phyloP scores from a whole-genome alignment of 2,113 vertebrate species.

The Xiphophorus couchianus region DNA sequence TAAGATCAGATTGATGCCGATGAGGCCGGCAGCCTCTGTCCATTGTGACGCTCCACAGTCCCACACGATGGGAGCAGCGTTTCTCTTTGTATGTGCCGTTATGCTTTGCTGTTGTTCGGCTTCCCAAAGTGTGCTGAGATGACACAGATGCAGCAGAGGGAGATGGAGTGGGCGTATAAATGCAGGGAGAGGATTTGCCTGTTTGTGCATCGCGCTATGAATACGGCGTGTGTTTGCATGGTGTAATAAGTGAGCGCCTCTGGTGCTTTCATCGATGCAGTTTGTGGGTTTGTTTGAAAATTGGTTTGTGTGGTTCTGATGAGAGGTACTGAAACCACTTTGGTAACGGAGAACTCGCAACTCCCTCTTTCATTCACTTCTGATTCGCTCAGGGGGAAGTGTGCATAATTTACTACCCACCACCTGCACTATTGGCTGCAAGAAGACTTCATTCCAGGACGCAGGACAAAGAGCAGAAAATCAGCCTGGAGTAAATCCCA shows the following conservation, averaged over 20 bases:
- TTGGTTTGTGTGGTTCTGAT: constrained; percentile 16
- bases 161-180: constrained; percentile 39
- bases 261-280: constrained; percentile 9
- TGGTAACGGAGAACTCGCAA: constrained; percentile 10
- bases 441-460: constrained; percentile 66
- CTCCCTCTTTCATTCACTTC: constrained; percentile 28
- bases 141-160: constrained; percentile 27
- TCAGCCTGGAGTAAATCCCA: constrained; percentile 66
- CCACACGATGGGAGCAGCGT: constrained; percentile 40
- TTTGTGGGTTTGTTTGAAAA: constrained; percentile 24
- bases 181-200: constrained; percentile 45
- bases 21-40: constrained; percentile 51
- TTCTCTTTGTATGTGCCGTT: constrained; percentile 55
- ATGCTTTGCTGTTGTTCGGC: constrained; percentile 55
- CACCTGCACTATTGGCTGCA: constrained; percentile 65
- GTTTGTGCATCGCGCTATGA: constrained; percentile 33
- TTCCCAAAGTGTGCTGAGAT: constrained; percentile 38
- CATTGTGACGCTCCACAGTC: constrained; percentile 36
- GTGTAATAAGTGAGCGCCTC: constrained; percentile 13
- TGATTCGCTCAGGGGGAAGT: constrained; percentile 60
- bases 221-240: constrained; percentile 17
- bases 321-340: constrained; percentile 14
- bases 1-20: constrained; percentile 69
- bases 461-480: constrained; percentile 64
- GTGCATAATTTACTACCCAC: constrained; percentile 74